phyloP scores from a whole-genome alignment of 2,113 vertebrate species.

The Heptranchias perlo region DNA sequence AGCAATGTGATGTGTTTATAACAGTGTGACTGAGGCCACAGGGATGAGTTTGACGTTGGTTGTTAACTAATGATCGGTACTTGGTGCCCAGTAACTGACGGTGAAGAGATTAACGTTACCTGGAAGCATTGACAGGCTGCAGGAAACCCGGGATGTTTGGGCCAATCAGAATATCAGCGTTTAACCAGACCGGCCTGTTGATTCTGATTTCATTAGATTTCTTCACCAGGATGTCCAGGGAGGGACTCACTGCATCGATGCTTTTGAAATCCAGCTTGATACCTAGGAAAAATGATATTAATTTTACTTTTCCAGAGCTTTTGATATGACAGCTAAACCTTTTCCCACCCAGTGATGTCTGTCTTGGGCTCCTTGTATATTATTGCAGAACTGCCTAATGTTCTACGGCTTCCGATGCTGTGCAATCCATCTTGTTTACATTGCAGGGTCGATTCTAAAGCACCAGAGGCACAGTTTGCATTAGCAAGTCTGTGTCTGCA shows the following conservation, averaged over 20 bases:
- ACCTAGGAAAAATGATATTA: slow-evolving; percentile 44
- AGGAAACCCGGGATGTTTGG: slow-evolving; percentile 62
- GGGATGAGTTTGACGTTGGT: neutral
- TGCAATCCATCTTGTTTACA: neutral
- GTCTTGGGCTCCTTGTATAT: neutral
- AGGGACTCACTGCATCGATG: slow-evolving; percentile 54
- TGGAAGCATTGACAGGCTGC: slow-evolving; percentile 56
- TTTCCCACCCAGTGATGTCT: too few species aligned
- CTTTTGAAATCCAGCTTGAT: slow-evolving; percentile 74
- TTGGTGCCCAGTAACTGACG: neutral
- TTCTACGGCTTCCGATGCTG: neutral
- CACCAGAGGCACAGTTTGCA: neutral
- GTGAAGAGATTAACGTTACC: slow-evolving; percentile 42
- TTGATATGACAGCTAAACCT: neutral
- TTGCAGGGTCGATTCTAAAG: neutral
- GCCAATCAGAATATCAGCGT: slow-evolving; percentile 63
- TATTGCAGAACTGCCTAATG: neutral
- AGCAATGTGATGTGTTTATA: neutral
- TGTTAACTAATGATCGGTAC: neutral
- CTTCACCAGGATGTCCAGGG: slow-evolving; percentile 53
- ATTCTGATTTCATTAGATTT: slow-evolving; percentile 50
- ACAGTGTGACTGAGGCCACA: neutral
- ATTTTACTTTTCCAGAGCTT: neutral
- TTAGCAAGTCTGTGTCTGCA: neutral
- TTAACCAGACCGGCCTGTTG: slow-evolving; percentile 62